phyloP scores from a whole-genome alignment of 2,113 vertebrate genomes.

The Ellobius talpinus region DNA sequence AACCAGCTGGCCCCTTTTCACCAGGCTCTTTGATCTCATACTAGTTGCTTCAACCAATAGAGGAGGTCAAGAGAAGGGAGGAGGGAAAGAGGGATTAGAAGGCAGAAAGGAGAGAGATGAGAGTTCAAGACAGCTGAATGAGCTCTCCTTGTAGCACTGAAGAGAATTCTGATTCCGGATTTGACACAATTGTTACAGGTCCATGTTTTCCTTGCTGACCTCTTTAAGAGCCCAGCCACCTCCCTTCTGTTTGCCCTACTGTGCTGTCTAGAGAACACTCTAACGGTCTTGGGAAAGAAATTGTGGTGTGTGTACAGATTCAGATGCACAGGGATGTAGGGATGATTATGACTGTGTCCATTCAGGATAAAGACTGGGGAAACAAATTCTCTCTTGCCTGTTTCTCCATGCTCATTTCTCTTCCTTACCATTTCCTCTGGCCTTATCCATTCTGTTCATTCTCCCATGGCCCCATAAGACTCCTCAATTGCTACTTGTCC shows the following conservation, averaged over 20 bases:
- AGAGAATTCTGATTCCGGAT: neutral
- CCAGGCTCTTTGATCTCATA: neutral
- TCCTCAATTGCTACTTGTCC: neutral
- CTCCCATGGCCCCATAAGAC: accelerated
- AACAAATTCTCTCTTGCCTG: neutral
- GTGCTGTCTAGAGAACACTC: neutral
- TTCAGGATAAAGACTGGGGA: neutral
- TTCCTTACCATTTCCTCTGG: too few species aligned
- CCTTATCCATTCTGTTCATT: neutral
- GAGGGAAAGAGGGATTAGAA: neutral
- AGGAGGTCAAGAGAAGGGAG: neutral
- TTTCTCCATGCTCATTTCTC: neutral
- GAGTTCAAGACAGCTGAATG: neutral
- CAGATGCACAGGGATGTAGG: neutral
- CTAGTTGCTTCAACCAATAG: neutral
- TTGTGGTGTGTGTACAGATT: too few species aligned
- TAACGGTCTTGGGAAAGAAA: neutral
- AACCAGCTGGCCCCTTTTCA: too few species aligned
- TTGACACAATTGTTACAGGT: neutral
- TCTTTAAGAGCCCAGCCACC: neutral
- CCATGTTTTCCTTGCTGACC: neutral
- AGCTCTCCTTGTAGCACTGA: neutral
- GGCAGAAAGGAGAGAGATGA: neutral
- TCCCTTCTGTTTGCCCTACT: neutral
- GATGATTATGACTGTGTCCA: neutral